phyloP scores from a whole-genome alignment of 2,113 vertebrate genomes.

The Brachyhypopomus occidentalis region DNA sequence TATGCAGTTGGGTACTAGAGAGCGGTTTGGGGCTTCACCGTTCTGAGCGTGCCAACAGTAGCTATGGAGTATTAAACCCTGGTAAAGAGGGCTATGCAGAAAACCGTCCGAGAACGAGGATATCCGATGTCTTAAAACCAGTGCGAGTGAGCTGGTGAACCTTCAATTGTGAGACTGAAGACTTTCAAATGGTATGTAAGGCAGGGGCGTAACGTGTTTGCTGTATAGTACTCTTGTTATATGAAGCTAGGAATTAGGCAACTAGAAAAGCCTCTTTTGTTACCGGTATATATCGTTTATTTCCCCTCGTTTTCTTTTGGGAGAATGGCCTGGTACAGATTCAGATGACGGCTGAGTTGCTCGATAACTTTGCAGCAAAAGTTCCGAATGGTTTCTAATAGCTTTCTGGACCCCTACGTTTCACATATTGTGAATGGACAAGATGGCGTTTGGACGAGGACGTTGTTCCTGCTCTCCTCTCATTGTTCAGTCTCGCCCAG shows the following conservation, averaged over 20 bases:
- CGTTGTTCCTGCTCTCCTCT: constrained; percentile 16
- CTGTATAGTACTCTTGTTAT: constrained; percentile 51
- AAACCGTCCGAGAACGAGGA: not conserved
- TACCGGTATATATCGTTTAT: constrained; percentile 15
- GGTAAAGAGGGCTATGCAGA: not conserved
- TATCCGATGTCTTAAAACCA: not conserved
- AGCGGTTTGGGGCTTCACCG: not conserved
- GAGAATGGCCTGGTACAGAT: constrained; percentile 41
- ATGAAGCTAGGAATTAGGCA: constrained; percentile 21
- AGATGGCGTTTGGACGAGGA: constrained; percentile 18
- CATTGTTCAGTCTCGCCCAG: not conserved
- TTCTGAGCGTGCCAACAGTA: not conserved
- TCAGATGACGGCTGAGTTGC: constrained; percentile 35
- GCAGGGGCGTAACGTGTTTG: constrained; percentile 25
- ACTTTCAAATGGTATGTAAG: constrained; percentile 10
- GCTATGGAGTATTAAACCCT: not conserved
- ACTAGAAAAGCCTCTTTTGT: constrained; percentile 33
- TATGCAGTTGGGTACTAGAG: constrained; percentile 9
- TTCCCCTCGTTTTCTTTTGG: constrained; percentile 7
- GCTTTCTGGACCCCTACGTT: constrained; percentile 50
- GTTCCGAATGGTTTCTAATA: constrained; percentile 34
- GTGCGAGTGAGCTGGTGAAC: not conserved
- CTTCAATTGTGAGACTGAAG: constrained; percentile 28
- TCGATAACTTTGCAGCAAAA: constrained; percentile 54
- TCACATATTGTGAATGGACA: constrained; percentile 56